Base-by-base conservation (phyloP, 2,797 vertebrate genomes). In the Forpus xanthops region DNA sequence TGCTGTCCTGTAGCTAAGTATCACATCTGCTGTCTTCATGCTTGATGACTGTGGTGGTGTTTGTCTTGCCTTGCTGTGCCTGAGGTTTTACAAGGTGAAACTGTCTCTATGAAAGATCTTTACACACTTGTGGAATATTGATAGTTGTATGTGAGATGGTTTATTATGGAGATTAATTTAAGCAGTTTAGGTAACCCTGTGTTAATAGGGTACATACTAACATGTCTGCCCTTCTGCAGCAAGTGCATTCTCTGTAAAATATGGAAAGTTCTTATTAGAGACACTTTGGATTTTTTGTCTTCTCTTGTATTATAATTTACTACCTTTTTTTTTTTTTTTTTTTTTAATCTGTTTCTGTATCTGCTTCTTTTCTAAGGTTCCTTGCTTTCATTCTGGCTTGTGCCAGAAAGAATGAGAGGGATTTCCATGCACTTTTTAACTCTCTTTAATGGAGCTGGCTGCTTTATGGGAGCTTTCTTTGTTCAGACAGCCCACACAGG, bases 381-480 rank as follows among this genome's bases (percentile, higher is more conserved):
- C 30, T 95, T 98, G n/a, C 98, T 99, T 89, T 98, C 98, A 17
- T 98, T 98, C 95, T 85, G 97, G 79, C 97, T 98, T 89, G 98
- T 98, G 20, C 99, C 99, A 9, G 97, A 96, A 73, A 98, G 98
- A 93, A 96, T 99, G 89, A 98, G 98, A 95, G 95, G 95, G 52
- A 94, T 96, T 27, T 96, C 96, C 76, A 95, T 96, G 96, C 96
- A 96, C 81, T 92, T 97, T 67, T 94, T 98, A 93, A 96, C 97
- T 11, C 94, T 98, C 11, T 98, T 98, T 96, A 99, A 98, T 21
- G 99, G 98, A 97, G 97, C 98, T 55, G 98, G 98, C 71, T 99
- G 98, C 90, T 99, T 99, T 84, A 61, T 98, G 8, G 99, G 98
- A 73, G 99, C 99, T 13, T 85, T 99, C 55, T 96, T 99, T 89